phyloP scores from a whole-genome alignment of 2,113 vertebrate genomes.

The Callopanchax toddi region DNA sequence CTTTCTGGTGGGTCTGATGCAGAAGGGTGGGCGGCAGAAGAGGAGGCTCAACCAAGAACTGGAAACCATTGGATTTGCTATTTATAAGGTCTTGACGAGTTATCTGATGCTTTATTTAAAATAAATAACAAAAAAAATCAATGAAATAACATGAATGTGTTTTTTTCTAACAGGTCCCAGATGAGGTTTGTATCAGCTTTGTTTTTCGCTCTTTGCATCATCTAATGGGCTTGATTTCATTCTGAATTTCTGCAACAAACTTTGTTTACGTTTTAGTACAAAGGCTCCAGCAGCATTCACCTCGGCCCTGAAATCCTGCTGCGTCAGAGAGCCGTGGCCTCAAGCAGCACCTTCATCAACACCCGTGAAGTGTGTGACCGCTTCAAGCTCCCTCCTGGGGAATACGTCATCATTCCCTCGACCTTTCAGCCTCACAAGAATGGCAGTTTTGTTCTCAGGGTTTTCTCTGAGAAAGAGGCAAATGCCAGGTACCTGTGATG shows the following conservation, averaged over 20 bases:
- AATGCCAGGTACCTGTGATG: slow-evolving; percentile 58
- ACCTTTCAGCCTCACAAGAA: slow-evolving; percentile 87
- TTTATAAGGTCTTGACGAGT: slow-evolving; percentile 67
- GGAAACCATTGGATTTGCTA: slow-evolving; percentile 72
- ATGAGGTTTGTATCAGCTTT: slow-evolving; percentile 56
- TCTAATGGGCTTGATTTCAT: too few relatives aligned
- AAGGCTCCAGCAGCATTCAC: slow-evolving; percentile 70
- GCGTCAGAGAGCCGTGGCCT: slow-evolving; percentile 65
- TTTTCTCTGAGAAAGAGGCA: slow-evolving; percentile 87
- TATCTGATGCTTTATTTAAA: background rate
- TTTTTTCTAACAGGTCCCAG: slow-evolving; percentile 64
- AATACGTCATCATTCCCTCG: slow-evolving; percentile 86
- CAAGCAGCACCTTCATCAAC: slow-evolving; percentile 80
- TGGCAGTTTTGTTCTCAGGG: slow-evolving; percentile 83
- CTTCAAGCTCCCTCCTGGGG: slow-evolving; percentile 81
- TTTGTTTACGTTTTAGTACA: slow-evolving; percentile 54
- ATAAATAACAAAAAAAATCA: background rate
- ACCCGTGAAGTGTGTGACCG: slow-evolving; percentile 82
- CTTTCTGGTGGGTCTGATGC: slow-evolving; percentile 79
- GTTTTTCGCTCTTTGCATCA: too few relatives aligned
- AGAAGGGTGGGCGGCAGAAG: slow-evolving; percentile 71
- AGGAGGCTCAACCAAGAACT: slow-evolving; percentile 31
- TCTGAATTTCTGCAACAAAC: too few relatives aligned
- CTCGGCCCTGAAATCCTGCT: slow-evolving; percentile 80
- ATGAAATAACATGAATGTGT: slow-evolving; percentile 16